Evolutionary conservation across 2,888 invertebrate species (phyloP).

Genomic region (Aphelenchoides bicaudatus): DNA sequence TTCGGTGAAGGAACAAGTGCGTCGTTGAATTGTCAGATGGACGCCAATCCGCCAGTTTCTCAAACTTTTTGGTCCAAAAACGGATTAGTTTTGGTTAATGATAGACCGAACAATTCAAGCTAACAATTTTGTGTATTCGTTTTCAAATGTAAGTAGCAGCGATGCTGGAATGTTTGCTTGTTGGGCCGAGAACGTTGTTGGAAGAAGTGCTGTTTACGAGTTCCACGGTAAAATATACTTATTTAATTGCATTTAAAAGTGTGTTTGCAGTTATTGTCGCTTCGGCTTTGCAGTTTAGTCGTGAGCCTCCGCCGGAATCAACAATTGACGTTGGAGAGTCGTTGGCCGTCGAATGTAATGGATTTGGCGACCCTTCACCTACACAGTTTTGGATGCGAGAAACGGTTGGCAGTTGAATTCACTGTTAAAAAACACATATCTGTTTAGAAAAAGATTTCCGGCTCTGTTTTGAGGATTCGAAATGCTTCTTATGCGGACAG

Average conservation of each 20-base stretch:
- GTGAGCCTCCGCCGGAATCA: conserved; percentile 42
- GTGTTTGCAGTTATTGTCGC: conserved; percentile 10
- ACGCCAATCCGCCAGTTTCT: conserved; percentile 53
- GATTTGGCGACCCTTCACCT: conserved; percentile 55
- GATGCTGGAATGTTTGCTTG: conserved; percentile 54
- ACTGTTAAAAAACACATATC: neutral
- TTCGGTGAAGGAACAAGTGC: conserved; percentile 38
- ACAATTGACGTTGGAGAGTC: conserved; percentile 40
- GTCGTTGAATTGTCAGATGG: conserved; percentile 44
- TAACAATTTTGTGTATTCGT: neutral
- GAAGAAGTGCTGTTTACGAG: conserved; percentile 45
- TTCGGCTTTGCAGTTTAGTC: conserved; percentile 39
- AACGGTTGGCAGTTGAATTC: conserved; percentile 39
- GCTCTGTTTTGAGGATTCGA: conserved; percentile 34
- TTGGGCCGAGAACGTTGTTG: conserved; percentile 48
- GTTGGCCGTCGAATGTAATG: conserved; percentile 44
- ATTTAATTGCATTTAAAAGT: conserved; percentile 1
- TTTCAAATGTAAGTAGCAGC: conserved; percentile 12
- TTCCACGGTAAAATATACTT: conserved; percentile 43
- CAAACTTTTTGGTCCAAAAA: conserved; percentile 53
- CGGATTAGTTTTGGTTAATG: conserved; percentile 37
- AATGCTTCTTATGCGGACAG: conserved; percentile 42
- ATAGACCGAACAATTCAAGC: neutral
- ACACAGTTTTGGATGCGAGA: conserved; percentile 52
- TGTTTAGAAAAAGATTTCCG: conserved; percentile 44